Base-by-base conservation (phyloP, 2,797 vertebrate genomes). In the Pampus argenteus region DNA sequence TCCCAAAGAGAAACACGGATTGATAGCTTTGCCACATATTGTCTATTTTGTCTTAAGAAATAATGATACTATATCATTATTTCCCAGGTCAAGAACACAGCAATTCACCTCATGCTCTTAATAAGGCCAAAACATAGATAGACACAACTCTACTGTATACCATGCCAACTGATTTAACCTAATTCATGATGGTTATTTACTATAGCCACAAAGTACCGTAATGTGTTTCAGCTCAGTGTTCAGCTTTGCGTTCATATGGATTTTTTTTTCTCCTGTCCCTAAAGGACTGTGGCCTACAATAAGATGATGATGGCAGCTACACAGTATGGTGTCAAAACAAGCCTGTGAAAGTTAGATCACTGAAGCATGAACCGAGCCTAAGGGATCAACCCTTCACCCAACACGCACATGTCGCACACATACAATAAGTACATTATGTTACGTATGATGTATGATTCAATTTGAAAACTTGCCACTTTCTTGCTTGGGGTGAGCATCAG, bases 31-130 rank as follows among this genome's bases (percentile, higher is more conserved):
- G 61, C 38, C 68, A n/a, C 48, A 44, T 29, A 25, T 50, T 42
- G 54, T 78, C 36, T 88, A 45, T 85, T 87, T 82, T 77, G 85
- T 84, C 85, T 87, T n/a, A 34, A 57, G 26, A 57, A 76, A 66
- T 51, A 71, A 51, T 47, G 72, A 88, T 73, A 71, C 58, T 31
- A n/a, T 42, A 8, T 15, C 54, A n/a, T 57, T 71, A 42, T 66
- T 59, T 63, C 50, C 57, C n/a, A 58, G 29, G 72, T 76, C 71
- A 69, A 82, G 76, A 66, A 7, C 44, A 70, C 65, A 52, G 38
- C 29, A 22, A 44, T 51, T 71, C 31, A 25, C n/a, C 64, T 70
- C 18, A 54, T 26, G 34, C 18, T 28, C 9, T 14, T 14, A 25
- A 38, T 18, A 38, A 23, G 34, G n/a, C 14, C 3, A 31, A 23